Evolutionary conservation across 2,797 vertebrate genomes (phyloP).

Genomic region (Xenops minutus): DNA sequence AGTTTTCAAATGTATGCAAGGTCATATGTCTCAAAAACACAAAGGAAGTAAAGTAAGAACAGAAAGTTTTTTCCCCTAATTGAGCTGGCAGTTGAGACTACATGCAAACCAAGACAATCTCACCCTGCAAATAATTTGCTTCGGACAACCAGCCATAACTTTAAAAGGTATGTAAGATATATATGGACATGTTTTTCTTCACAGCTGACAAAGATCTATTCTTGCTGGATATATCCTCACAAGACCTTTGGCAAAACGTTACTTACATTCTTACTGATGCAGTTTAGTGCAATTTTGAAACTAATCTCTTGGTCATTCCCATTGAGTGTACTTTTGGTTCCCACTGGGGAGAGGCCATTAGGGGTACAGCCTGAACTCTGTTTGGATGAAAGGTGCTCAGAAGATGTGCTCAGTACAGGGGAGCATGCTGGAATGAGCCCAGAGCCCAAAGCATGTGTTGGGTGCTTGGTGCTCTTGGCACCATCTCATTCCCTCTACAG

Average conservation of each 20-base stretch:
- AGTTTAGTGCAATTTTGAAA: neutral
- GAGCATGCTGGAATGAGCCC: neutral
- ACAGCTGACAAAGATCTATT: neutral
- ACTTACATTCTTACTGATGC: neutral
- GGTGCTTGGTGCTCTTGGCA: rapidly evolving
- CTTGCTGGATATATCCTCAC: neutral
- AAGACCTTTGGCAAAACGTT: neutral
- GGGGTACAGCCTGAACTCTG: neutral
- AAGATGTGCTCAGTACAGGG: neutral
- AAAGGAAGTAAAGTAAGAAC: neutral
- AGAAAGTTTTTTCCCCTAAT: neutral
- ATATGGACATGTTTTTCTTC: neutral
- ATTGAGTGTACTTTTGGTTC: neutral
- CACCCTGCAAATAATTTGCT: neutral
- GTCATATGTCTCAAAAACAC: neutral
- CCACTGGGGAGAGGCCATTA: neutral
- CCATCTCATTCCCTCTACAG: neutral
- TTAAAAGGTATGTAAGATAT: neutral
- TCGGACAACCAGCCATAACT: neutral
- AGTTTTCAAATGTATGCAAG: neutral
- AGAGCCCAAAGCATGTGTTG: neutral
- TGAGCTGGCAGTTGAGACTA: neutral
- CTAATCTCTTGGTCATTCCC: neutral
- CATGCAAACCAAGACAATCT: neutral
- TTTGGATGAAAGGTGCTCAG: neutral